A percentile compares a stretch with the other conserved stretches of the same genome.
Conservation (phyloP, 2,113 vertebrate genomes). For the Alouatta palliata region DNA sequence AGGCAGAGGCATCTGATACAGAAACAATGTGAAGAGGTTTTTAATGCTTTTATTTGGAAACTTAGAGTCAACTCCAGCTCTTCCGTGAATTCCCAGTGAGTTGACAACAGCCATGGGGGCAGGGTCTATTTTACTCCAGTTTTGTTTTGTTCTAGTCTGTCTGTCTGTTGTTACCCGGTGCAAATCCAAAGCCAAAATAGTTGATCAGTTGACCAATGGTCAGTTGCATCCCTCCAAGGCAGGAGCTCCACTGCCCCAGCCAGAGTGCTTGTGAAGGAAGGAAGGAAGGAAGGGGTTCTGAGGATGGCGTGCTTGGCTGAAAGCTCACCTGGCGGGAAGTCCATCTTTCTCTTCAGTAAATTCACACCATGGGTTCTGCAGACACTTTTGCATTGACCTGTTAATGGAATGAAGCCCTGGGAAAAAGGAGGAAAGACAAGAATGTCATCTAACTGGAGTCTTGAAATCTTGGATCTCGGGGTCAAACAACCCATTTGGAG, state of each 20-base stretch:
- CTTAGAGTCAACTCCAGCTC: not conserved
- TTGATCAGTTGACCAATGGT: accelerated
- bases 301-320: accelerated
- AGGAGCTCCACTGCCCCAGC: not conserved
- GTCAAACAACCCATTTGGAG: not conserved
- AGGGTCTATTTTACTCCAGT: too few species aligned
- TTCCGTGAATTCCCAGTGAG: not conserved
- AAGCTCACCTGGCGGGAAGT: not conserved
- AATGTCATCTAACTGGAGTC: not conserved
- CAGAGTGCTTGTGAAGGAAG: not conserved
- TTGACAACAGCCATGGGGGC: not conserved
- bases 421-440: not conserved
- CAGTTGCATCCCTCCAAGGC: not conserved
- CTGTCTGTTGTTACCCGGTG: not conserved
- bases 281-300: not conserved
- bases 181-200: not conserved
- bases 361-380: not conserved
- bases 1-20: not conserved
- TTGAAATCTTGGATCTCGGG: not conserved
- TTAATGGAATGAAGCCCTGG: not conserved
- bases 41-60: slow-evolving; percentile 42
- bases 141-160: not conserved
- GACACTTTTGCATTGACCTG: accelerated
- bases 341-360: not conserved
- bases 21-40: not conserved